Conservation (phyloP, 1,140 invertebrate genomes). For the Sitodiplosis mosellana region DNA sequence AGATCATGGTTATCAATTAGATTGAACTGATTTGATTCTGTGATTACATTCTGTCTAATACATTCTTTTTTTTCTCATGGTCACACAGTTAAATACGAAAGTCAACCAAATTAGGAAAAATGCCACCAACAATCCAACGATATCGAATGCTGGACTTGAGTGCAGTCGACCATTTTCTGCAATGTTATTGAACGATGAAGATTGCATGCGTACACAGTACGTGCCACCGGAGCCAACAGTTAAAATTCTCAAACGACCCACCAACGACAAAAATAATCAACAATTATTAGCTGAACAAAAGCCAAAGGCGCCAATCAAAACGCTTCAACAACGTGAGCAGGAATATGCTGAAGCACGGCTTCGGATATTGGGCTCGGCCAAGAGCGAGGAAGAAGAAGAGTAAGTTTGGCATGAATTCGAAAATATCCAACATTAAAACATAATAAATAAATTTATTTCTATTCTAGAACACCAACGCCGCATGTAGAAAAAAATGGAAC, state of each 20-base stretch:
- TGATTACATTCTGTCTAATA: background rate
- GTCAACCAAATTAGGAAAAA: background rate
- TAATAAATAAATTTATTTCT: conserved; percentile 2
- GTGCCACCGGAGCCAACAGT: conserved; percentile 53
- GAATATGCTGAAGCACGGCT: conserved; percentile 73
- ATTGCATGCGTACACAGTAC: background rate
- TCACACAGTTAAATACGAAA: background rate
- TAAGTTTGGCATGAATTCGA: conserved; percentile 26
- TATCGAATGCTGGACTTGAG: background rate
- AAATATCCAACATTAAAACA: conserved; percentile 8
- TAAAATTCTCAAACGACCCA: conserved; percentile 63
- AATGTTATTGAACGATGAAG: background rate
- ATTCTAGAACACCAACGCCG: no score
- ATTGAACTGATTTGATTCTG: no score
- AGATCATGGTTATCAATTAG: background rate
- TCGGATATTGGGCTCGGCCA: conserved; percentile 62
- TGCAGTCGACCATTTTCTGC: background rate
- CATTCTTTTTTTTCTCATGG: background rate
- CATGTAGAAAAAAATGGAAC: no score
- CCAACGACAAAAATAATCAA: conserved; percentile 23
- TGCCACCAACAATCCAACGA: background rate
- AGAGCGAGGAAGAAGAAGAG: conserved; percentile 51
- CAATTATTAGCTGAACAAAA: conserved; percentile 37
- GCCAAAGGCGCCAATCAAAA: conserved; percentile 58
- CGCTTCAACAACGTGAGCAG: conserved; percentile 67